A percentile compares a stretch with the other conserved stretches of the same genome.
Conservation (phyloP, 1,140 invertebrate species). For the Coptotermes formosanus region DNA sequence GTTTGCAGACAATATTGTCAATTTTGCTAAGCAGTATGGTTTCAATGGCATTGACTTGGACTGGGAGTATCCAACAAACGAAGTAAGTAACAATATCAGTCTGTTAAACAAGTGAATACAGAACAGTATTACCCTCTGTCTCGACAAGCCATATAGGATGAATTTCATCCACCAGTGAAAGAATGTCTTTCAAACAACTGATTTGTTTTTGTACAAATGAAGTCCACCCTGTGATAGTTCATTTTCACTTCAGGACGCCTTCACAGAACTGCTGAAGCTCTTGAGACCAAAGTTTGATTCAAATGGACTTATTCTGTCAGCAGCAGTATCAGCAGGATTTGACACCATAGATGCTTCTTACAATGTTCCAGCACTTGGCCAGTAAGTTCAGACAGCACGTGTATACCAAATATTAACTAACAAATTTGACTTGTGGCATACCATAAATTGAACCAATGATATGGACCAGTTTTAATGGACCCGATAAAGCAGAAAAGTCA, state of each 20-base stretch:
- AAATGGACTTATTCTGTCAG: slow-evolving; percentile 51
- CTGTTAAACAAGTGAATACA: too few relatives aligned
- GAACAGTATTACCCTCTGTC: too few relatives aligned
- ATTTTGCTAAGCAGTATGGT: slow-evolving; percentile 59
- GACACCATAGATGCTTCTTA: slow-evolving; percentile 57
- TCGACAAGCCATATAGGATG: too few relatives aligned
- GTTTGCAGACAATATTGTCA: slow-evolving; percentile 59
- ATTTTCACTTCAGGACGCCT: slow-evolving; percentile 37
- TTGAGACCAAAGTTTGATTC: slow-evolving; percentile 50
- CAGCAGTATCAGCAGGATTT: slow-evolving; percentile 60
- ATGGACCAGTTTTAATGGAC: neutral
- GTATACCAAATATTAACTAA: neutral
- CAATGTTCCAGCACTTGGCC: slow-evolving; percentile 53
- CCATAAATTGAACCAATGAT: too few relatives aligned
- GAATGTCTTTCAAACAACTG: too few relatives aligned
- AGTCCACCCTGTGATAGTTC: too few relatives aligned
- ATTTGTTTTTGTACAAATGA: too few relatives aligned
- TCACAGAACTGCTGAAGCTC: slow-evolving; percentile 50
- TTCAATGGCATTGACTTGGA: slow-evolving; percentile 82
- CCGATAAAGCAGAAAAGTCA: neutral
- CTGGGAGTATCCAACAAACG: slow-evolving; percentile 74
- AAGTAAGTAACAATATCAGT: slow-evolving; percentile 48
- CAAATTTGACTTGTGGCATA: neutral
- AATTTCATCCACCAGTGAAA: too few relatives aligned
- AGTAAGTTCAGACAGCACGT: slow-evolving; percentile 38